These are phyloP conservation scores for Drosophila pseudotakahashii DNA, from an alignment of 2,888 invertebrate species.

Conservation along the genomic window DNA sequence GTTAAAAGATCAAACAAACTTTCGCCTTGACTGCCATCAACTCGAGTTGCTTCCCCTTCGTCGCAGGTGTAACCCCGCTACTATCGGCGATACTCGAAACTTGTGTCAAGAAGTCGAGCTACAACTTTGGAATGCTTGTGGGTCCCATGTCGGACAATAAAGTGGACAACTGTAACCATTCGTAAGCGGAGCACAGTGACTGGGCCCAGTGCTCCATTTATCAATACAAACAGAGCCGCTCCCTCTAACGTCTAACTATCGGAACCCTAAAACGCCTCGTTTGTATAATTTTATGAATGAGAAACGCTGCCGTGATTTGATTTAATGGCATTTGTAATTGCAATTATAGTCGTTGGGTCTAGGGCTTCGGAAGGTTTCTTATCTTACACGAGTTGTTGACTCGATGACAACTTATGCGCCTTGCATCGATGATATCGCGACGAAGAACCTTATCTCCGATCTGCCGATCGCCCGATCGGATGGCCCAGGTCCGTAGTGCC, in stretches of 20 bases:
- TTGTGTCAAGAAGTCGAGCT: slow-evolving; percentile 1
- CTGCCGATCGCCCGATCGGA: slow-evolving; percentile 30
- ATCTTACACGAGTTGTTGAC: neutral
- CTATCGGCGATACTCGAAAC: slow-evolving; percentile 3
- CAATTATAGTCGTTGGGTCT: slow-evolving; percentile 8
- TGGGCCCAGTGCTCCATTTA: neutral
- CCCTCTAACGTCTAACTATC: slow-evolving; percentile 1
- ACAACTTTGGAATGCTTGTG: slow-evolving; percentile 4
- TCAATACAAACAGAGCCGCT: neutral
- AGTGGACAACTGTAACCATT: neutral
- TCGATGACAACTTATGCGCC: slow-evolving; percentile 2
- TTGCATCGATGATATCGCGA: slow-evolving; percentile 28
- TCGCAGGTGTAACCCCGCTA: neutral
- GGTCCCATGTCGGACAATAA: slow-evolving; percentile 10
- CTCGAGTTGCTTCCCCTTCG: neutral
- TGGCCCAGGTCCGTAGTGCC: slow-evolving; percentile 26
- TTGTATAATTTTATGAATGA: slow-evolving; percentile 22
- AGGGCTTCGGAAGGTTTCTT: slow-evolving; percentile 10
- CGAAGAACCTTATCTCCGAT: slow-evolving; percentile 46
- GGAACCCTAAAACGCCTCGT: neutral
- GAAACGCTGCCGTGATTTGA: slow-evolving; percentile 5
- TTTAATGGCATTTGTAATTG: slow-evolving; percentile 23
- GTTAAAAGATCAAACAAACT: slow-evolving; percentile 3
- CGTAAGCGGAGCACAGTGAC: slow-evolving; percentile 11
- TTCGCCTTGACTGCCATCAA: slow-evolving; percentile 2